A percentile compares a stretch with the other conserved stretches of the same genome.
Conservation (phyloP, 1,140 invertebrate genomes). For the Drosophila nigrodunni region DNA sequence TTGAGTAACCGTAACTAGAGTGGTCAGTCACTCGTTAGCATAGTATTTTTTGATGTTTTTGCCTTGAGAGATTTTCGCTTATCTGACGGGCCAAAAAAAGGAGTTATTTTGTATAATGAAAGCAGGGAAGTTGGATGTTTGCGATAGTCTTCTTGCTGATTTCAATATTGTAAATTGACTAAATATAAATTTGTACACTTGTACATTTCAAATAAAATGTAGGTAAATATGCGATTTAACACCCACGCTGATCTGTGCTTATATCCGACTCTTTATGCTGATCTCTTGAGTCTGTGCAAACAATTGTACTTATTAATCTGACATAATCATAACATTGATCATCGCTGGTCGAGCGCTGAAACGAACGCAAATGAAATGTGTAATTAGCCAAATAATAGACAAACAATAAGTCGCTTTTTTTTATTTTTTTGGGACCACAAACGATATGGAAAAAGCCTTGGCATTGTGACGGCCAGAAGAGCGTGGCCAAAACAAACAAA, state of each 20-base stretch:
- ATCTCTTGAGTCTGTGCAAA: constrained; percentile 9
- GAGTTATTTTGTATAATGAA: constrained; percentile 28
- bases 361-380: constrained; percentile 47
- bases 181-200: too few relatives aligned
- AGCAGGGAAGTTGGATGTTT: constrained; percentile 39
- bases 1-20: constrained; percentile 34
- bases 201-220: neutral
- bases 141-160: neutral
- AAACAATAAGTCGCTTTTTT: constrained; percentile 44
- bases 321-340: constrained; percentile 57
- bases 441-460: constrained; percentile 55
- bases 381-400: constrained; percentile 71
- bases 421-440: constrained; percentile 1
- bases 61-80: constrained; percentile 34
- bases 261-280: constrained; percentile 10
- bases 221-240: neutral
- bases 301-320: constrained; percentile 30
- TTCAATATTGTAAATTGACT: too few relatives aligned
- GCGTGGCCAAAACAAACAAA: constrained; percentile 40
- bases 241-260: neutral
- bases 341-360: constrained; percentile 27
- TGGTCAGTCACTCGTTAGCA: constrained; percentile 14
- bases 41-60: constrained; percentile 19
- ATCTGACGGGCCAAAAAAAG: constrained; percentile 21
- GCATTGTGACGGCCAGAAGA: constrained; percentile 68